Percentiles rank a stretch among this genome's conserved stretches.
Evolutionary conservation across 2,888 invertebrate genomes (phyloP).

Genomic region (Nemotelus pantherinus): DNA sequence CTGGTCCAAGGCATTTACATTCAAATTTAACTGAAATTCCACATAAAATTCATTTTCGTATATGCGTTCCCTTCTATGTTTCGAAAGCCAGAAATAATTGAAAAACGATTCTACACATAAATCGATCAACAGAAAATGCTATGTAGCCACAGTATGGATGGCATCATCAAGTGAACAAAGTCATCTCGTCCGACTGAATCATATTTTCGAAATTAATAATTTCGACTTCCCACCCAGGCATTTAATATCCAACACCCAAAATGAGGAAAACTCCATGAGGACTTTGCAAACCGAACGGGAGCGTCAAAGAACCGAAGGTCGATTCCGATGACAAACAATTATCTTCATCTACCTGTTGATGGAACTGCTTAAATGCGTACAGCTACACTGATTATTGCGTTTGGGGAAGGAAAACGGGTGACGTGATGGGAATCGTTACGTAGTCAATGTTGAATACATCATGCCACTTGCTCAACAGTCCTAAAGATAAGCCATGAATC

Average conservation of each 20-base stretch:
- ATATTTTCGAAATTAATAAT: background rate
- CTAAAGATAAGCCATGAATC: slow-evolving; percentile 32
- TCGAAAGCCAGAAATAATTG: too few species aligned
- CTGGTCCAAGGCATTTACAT: too few species aligned
- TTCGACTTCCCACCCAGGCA: background rate
- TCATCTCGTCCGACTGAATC: background rate
- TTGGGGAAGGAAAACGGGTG: slow-evolving; percentile 5
- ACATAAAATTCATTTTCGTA: too few species aligned
- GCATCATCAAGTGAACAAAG: background rate
- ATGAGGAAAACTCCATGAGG: background rate
- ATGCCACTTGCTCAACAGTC: slow-evolving; percentile 2
- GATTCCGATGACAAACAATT: slow-evolving; percentile 25
- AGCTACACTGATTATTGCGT: slow-evolving; percentile 8
- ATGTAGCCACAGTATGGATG: too few species aligned
- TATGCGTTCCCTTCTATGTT: too few species aligned
- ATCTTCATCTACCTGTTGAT: slow-evolving; percentile 34
- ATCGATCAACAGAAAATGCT: too few species aligned
- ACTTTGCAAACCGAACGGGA: slow-evolving; percentile 2
- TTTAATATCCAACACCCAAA: slow-evolving; percentile 15
- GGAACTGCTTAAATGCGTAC: slow-evolving; percentile 13
- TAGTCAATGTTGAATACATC: background rate
- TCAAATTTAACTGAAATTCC: too few species aligned
- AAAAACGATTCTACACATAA: too few species aligned
- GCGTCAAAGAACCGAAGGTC: background rate
- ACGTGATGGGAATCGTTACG: slow-evolving; percentile 18